Conservation (phyloP, 1,140 invertebrate species). For the Drosophila insularis region DNA sequence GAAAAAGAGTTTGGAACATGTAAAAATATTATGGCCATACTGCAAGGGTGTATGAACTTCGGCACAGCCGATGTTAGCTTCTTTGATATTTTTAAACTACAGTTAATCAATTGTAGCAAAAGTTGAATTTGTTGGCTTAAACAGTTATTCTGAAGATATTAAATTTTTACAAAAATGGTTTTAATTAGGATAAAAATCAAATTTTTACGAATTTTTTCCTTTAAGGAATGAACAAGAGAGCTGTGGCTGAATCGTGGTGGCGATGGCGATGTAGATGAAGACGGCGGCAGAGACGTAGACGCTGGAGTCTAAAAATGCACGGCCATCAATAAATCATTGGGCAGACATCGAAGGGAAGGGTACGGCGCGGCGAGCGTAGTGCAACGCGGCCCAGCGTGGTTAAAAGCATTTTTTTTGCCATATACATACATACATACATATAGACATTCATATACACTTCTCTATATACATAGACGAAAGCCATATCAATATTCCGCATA, state of each 20-base stretch:
- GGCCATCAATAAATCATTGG: constrained; percentile 76
- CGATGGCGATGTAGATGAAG: no score
- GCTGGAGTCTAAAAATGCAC: constrained; percentile 64
- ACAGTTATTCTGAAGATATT: no score
- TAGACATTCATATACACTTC: constrained; percentile 32
- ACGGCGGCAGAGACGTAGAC: constrained; percentile 19
- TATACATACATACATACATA: constrained; percentile 23
- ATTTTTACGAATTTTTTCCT: neutral
- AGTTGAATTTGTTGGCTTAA: no score
- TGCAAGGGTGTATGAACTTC: no score
- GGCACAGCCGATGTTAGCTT: no score
- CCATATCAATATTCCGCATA: constrained; percentile 79
- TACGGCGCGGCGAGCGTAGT: neutral
- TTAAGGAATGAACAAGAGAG: neutral
- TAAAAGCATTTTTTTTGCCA: constrained; percentile 65
- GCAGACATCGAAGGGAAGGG: constrained; percentile 55
- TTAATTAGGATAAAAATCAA: no score
- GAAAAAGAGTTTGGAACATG: no score
- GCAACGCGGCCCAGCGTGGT: constrained; percentile 28
- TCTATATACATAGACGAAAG: constrained; percentile 49
- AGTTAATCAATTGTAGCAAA: no score
- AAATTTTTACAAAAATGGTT: no score
- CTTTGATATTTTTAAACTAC: no score
- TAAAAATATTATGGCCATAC: no score
- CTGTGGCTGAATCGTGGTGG: no score